These are phyloP conservation scores for Hemiscyllium ocellatum DNA, from an alignment of 2,113 vertebrate species.

Conservation along the genomic window DNA sequence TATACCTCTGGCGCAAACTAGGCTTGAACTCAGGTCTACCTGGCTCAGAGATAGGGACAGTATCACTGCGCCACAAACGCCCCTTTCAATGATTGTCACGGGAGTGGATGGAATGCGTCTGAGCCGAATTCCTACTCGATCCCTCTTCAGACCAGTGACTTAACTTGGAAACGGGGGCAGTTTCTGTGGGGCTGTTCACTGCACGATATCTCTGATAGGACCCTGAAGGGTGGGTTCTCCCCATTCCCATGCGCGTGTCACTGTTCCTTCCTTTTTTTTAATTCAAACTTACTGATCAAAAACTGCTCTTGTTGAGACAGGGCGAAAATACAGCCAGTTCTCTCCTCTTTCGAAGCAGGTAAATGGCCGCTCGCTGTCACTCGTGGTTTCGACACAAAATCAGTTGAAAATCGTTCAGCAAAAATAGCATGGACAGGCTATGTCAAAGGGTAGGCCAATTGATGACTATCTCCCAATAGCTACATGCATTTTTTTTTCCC, in stretches of 20 bases:
- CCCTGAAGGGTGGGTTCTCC: no score
- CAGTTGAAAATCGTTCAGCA: slow-evolving; percentile 1
- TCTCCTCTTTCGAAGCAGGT: background rate
- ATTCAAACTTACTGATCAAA: background rate
- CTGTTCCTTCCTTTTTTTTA: background rate
- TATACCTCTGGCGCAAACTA: no score
- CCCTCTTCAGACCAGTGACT: background rate
- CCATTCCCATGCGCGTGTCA: no score
- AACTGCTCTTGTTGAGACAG: background rate
- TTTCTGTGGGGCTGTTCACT: background rate
- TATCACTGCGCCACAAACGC: no score
- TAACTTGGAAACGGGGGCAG: background rate
- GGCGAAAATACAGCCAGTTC: background rate
- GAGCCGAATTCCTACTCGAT: background rate
- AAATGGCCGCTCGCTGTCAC: no score
- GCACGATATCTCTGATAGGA: no score
- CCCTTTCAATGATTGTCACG: no score
- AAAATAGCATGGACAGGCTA: background rate
- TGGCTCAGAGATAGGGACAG: no score
- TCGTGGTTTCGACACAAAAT: background rate
- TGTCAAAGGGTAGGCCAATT: no score
- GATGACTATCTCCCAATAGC: background rate
- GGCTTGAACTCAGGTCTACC: no score
- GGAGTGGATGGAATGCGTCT: no score
- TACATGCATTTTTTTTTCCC: background rate